Conservation (phyloP, 2,113 vertebrate genomes). For the Uropsilus gracilis region DNA sequence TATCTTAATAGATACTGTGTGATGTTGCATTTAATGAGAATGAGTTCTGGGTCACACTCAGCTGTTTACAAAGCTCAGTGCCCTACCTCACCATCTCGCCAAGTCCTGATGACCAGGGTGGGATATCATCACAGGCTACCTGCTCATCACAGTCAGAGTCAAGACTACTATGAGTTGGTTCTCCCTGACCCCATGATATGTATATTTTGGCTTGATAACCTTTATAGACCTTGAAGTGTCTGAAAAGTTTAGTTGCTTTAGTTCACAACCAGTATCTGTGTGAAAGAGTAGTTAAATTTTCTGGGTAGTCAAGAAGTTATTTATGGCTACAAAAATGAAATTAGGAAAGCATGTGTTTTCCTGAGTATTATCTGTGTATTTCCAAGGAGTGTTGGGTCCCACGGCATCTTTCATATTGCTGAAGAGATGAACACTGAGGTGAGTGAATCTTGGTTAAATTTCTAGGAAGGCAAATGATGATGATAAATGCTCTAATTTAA, state of each 20-base stretch:
- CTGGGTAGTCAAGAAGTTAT: background rate
- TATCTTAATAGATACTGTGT: conserved; percentile 34
- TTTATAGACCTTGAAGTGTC: background rate
- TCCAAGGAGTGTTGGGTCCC: background rate
- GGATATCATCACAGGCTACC: background rate
- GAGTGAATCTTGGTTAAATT: conserved; percentile 13
- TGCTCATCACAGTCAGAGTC: background rate
- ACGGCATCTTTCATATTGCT: background rate
- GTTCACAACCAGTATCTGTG: background rate
- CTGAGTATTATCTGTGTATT: background rate
- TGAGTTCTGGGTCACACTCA: background rate
- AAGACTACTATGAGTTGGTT: no score
- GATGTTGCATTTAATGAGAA: conserved; percentile 14
- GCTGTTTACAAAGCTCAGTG: background rate
- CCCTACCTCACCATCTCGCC: background rate
- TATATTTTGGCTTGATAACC: background rate
- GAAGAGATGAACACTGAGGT: background rate
- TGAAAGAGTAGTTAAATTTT: background rate
- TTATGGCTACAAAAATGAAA: background rate
- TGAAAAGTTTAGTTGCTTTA: background rate
- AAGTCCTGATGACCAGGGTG: background rate
- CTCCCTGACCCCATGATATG: no score
- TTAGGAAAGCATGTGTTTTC: background rate
- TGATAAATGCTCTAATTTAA: background rate
- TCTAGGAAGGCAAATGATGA: conserved; percentile 13